A percentile compares a stretch with the other conserved stretches of the same genome.
These are phyloP conservation scores for Plutomurus gul DNA, from an alignment of 1,140 invertebrate species.

Conservation along the genomic window DNA sequence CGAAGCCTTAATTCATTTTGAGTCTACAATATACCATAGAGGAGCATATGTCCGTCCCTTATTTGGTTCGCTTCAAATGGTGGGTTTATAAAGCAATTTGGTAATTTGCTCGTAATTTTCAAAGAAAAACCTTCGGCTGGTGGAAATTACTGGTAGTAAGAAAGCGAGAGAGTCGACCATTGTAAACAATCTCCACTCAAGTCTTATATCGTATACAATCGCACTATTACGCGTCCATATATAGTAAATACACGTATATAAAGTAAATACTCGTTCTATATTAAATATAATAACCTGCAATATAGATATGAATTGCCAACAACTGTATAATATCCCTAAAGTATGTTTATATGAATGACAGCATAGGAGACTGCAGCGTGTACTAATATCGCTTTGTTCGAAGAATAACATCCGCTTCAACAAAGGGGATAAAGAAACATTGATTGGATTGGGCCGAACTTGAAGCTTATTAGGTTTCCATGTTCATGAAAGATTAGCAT, in stretches of 20 bases:
- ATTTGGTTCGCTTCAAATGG: background rate
- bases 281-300: background rate
- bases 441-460: background rate
- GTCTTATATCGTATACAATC: no score
- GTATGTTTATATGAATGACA: background rate
- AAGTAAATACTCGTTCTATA: no score
- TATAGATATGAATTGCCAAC: background rate
- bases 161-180: no score
- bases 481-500: slow-evolving; percentile 19
- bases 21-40: background rate
- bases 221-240: no score
- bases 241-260: no score
- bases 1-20: background rate
- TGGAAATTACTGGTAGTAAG: background rate
- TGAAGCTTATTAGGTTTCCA: slow-evolving; percentile 9
- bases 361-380: background rate
- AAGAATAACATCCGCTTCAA: background rate
- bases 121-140: background rate
- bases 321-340: no score
- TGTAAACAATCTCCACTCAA: no score
- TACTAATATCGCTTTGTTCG: background rate
- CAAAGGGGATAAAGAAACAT: background rate
- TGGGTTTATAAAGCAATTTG: background rate
- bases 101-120: background rate
- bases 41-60: background rate